phyloP scores from a whole-genome alignment of 2,113 vertebrate species.

The Lontra canadensis region DNA sequence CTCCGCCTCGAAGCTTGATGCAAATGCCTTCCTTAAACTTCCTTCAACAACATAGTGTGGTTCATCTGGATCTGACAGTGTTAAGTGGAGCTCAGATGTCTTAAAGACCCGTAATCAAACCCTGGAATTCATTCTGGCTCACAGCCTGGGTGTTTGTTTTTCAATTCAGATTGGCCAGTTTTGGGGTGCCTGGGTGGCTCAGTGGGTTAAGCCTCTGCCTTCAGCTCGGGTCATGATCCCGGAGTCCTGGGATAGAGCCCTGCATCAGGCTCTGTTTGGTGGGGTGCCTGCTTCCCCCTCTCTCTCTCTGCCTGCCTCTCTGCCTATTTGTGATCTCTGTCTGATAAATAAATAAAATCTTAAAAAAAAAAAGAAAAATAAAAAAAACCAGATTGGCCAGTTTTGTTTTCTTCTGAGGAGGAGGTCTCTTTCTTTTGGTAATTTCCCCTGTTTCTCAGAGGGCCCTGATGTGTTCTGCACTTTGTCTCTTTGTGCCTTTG shows the following conservation, averaged over 20 bases:
- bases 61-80: not conserved
- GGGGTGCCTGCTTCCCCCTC: too few species aligned
- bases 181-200: not conserved
- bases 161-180: not conserved
- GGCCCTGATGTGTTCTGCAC: not conserved
- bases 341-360: too few species aligned
- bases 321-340: too few species aligned
- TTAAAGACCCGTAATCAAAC: not conserved
- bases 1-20: not conserved
- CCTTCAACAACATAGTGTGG: not conserved
- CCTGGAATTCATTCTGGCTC: not conserved
- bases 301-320: too few species aligned
- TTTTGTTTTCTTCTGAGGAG: conserved; percentile 8
- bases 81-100: not conserved
- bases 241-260: too few species aligned
- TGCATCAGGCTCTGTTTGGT: too few species aligned
- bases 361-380: too few species aligned
- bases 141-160: not conserved
- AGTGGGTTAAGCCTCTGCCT: too few species aligned
- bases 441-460: not conserved
- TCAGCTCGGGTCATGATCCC: too few species aligned
- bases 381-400: not conserved
- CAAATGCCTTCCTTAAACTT: not conserved
- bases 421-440: not conserved
- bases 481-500: not conserved